A percentile compares a stretch with the other conserved stretches of the same genome.
Conservation (phyloP, 2,113 vertebrate species). For the Grantiella picta region DNA sequence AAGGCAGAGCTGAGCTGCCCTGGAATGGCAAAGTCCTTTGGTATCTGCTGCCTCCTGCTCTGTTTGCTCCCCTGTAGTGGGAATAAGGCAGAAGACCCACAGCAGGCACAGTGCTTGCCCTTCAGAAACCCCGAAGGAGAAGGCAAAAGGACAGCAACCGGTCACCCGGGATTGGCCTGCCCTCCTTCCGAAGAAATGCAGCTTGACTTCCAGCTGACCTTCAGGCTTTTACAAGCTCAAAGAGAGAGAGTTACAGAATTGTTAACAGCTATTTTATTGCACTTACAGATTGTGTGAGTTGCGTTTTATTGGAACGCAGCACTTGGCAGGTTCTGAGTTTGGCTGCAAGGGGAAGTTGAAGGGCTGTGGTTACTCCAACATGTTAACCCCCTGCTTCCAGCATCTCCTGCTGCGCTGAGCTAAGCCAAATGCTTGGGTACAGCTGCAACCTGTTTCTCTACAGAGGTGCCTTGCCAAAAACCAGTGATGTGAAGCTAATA, state of each 20-base stretch:
- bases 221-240: constrained; percentile 47
- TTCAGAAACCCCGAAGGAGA: not conserved
- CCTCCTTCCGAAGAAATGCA: constrained; percentile 8
- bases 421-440: not conserved
- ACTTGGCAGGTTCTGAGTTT: constrained; percentile 41
- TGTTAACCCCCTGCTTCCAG: constrained; percentile 50
- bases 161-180: not conserved
- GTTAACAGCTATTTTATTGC: constrained; percentile 67
- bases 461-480: not conserved
- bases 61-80: not conserved
- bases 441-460: not conserved
- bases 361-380: not conserved
- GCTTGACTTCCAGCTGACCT: constrained; percentile 62
- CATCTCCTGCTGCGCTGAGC: not conserved
- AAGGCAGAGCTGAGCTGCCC: not conserved
- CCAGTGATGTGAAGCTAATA: not conserved
- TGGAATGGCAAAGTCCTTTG: not conserved
- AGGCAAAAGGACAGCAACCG: not conserved
- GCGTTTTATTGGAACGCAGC: constrained; percentile 33
- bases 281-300: constrained; percentile 39
- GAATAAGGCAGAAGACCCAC: not conserved
- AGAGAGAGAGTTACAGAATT: constrained; percentile 59
- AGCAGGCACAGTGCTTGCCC: not conserved
- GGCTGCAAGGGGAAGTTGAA: constrained; percentile 20
- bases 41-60: not conserved